A percentile compares a stretch with the other conserved stretches of the same genome.
These are phyloP conservation scores for Crocuta crocuta DNA, from an alignment of 2,113 vertebrate species.

Conservation along the genomic window DNA sequence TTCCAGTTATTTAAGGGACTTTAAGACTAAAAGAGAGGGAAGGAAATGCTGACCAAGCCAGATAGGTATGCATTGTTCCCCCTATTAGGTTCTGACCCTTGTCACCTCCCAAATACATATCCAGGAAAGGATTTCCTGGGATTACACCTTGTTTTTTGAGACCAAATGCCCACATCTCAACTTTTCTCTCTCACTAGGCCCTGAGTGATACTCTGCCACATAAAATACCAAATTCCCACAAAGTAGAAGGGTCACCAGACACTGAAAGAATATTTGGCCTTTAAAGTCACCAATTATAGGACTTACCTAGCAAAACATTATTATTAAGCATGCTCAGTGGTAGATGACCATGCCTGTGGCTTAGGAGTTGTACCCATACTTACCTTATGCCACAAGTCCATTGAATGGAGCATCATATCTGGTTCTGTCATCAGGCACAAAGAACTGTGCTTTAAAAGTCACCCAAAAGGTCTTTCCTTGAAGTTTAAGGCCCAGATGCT, in stretches of 20 bases:
- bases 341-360: neutral
- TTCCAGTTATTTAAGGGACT: slow-evolving; percentile 49
- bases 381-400: neutral
- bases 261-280: neutral
- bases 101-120: slow-evolving; percentile 35
- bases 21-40: slow-evolving; percentile 17
- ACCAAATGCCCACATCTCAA: slow-evolving; percentile 57
- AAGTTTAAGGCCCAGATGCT: neutral
- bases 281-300: slow-evolving; percentile 6
- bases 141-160: neutral
- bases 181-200: slow-evolving; percentile 4
- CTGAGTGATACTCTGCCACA: neutral
- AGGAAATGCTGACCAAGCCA: slow-evolving; percentile 47
- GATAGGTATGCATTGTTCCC: neutral
- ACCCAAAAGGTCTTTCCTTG: neutral
- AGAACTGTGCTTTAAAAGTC: slow-evolving; percentile 17
- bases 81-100: neutral
- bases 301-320: slow-evolving; percentile 19
- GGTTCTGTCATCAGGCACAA: slow-evolving; percentile 18
- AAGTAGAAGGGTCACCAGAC: neutral
- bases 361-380: neutral
- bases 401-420: neutral
- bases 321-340: neutral
- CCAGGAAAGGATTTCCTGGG: slow-evolving; percentile 7
- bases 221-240: slow-evolving; percentile 50